These are phyloP conservation scores for Clunio marinus DNA, from an alignment of 2,888 invertebrate genomes.

Conservation along the genomic window DNA sequence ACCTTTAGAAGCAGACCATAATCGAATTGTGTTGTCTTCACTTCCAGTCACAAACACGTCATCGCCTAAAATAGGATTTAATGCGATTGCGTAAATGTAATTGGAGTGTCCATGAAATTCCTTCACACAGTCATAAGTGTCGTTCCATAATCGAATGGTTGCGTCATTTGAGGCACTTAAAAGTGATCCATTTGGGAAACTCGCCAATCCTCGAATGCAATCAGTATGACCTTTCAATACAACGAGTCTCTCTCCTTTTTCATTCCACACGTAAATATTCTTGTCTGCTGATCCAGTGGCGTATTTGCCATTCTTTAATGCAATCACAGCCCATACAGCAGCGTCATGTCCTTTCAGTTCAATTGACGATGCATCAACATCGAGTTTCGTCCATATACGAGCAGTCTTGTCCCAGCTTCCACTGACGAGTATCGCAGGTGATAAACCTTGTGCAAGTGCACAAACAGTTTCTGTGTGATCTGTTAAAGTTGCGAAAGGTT, in stretches of 20 bases:
- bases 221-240: constrained; percentile 81
- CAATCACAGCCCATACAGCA: constrained; percentile 81
- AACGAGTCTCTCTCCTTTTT: constrained; percentile 61
- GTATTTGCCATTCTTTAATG: constrained; percentile 54
- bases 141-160: constrained; percentile 77
- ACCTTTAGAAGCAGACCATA: constrained; percentile 60
- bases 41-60: constrained; percentile 73
- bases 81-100: constrained; percentile 69
- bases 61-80: constrained; percentile 55
- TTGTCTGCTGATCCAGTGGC: constrained; percentile 93
- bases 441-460: constrained; percentile 51
- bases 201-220: constrained; percentile 78
- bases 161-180: constrained; percentile 92
- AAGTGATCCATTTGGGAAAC: constrained; percentile 68
- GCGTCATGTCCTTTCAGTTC: constrained; percentile 69
- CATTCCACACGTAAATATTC: constrained; percentile 77
- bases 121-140: constrained; percentile 69
- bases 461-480: constrained; percentile 63
- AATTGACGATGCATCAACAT: constrained; percentile 54
- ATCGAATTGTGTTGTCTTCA: constrained; percentile 80
- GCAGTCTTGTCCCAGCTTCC: constrained; percentile 93
- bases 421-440: constrained; percentile 62
- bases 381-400: constrained; percentile 69
- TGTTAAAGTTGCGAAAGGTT: constrained; percentile 64
- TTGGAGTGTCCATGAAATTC: constrained; percentile 79